Conservation (phyloP, 2,888 invertebrate genomes). For the Tetanocera ferruginea region DNA sequence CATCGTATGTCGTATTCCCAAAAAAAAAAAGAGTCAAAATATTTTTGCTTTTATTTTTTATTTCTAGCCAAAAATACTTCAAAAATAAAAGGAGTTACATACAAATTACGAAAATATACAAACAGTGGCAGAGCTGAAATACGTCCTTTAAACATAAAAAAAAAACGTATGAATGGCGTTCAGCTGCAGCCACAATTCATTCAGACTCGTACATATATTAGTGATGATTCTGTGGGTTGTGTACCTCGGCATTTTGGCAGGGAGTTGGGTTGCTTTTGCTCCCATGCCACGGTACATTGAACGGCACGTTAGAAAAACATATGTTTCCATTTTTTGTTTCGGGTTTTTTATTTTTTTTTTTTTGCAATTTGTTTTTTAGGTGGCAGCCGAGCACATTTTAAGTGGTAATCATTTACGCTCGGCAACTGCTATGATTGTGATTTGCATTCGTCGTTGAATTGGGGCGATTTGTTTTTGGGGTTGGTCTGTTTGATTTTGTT, state of each 20-base stretch:
- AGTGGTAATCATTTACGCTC: slow-evolving; percentile 70
- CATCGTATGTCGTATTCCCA: background rate
- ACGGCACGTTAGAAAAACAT: slow-evolving; percentile 10
- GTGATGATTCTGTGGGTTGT: background rate
- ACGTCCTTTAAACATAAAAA: background rate
- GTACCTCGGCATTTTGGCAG: too few species aligned
- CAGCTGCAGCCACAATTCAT: background rate
- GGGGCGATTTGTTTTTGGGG: background rate
- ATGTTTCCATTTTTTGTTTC: slow-evolving; percentile 16
- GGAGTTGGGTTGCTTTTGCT: too few species aligned
- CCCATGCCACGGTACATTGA: too few species aligned
- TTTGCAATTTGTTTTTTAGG: slow-evolving; percentile 59
- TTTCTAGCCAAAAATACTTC: background rate
- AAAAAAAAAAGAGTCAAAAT: background rate
- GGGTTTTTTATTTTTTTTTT: too few species aligned
- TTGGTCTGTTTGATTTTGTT: background rate
- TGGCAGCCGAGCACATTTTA: slow-evolving; percentile 69
- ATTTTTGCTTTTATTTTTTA: background rate
- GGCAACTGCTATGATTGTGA: slow-evolving; percentile 29
- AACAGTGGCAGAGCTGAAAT: background rate
- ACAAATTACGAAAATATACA: background rate
- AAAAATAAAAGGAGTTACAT: background rate
- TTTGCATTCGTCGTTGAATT: slow-evolving; percentile 22
- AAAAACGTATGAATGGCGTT: background rate
- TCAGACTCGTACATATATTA: background rate